phyloP scores from a whole-genome alignment of 2,113 vertebrate genomes.

The Ornithorhynchus anatinus region DNA sequence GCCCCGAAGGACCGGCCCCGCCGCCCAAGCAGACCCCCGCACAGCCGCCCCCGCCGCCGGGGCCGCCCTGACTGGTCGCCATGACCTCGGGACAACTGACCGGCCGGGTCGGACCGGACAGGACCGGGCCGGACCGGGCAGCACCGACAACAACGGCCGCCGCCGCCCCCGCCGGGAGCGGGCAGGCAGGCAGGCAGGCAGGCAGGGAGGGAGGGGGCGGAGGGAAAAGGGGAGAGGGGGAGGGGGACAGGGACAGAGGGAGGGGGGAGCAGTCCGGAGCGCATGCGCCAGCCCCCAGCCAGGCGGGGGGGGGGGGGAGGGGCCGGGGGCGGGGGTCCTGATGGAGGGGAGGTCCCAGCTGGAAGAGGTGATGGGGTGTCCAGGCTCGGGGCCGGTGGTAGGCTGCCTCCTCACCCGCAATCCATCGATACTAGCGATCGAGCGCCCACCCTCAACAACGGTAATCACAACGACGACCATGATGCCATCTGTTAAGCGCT shows the following conservation, averaged over 20 bases:
- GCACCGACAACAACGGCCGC: constrained; percentile 67
- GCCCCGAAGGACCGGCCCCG: constrained; percentile 15
- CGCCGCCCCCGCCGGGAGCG: constrained; percentile 35
- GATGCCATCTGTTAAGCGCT: too few species aligned
- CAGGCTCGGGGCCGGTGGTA: constrained; percentile 67
- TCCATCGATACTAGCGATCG: too few species aligned
- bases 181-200: constrained; percentile 31
- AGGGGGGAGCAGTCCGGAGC: not conserved
- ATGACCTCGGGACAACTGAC: constrained; percentile 82
- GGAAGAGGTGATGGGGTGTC: constrained; percentile 76
- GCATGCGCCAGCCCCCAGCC: rapidly evolving
- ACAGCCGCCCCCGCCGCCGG: constrained; percentile 35
- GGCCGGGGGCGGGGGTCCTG: not conserved
- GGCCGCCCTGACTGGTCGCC: constrained; percentile 85
- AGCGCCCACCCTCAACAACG: too few species aligned
- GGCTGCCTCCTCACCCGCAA: too few species aligned
- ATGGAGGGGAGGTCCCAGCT: constrained; percentile 67
- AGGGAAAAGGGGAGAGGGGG: not conserved
- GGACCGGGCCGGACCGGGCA: constrained; percentile 72
- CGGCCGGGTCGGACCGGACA: constrained; percentile 49
- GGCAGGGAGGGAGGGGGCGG: not conserved
- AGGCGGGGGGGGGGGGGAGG: not conserved
- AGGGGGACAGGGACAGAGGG: not conserved
- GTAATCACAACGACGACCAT: too few species aligned
- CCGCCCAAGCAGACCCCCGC: constrained; percentile 59